Evolutionary conservation across 1,140 invertebrate species (phyloP).

Genomic region (Charaxes varanes): DNA sequence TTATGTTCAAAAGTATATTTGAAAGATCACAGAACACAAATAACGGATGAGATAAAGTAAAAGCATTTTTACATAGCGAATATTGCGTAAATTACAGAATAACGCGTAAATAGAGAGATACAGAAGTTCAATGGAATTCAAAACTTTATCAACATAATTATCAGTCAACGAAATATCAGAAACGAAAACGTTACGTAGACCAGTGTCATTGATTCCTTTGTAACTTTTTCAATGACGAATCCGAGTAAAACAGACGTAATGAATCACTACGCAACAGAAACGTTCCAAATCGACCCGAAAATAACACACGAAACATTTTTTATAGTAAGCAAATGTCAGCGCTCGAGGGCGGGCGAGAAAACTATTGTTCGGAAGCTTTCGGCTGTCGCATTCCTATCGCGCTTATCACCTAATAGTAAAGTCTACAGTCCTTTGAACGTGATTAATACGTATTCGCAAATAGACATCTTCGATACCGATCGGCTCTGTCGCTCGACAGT

Average conservation of each 20-base stretch:
- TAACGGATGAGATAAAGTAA: constrained; percentile 12
- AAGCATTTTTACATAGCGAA: background rate
- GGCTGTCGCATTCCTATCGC: background rate
- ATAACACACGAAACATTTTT: too few species aligned
- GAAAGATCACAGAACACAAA: constrained; percentile 5
- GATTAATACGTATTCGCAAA: constrained; percentile 25
- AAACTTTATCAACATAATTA: too few species aligned
- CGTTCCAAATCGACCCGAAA: too few species aligned
- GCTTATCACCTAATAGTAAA: constrained; percentile 12
- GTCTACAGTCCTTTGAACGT: constrained; percentile 23
- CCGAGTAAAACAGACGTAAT: too few species aligned
- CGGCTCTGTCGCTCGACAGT: constrained; percentile 16
- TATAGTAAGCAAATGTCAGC: too few species aligned
- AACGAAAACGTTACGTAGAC: too few species aligned
- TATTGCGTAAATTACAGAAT: too few species aligned
- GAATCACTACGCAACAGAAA: too few species aligned
- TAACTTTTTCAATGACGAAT: too few species aligned
- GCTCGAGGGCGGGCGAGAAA: too few species aligned
- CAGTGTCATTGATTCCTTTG: background rate
- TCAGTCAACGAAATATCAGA: too few species aligned
- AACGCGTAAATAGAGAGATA: too few species aligned
- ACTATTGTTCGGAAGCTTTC: background rate
- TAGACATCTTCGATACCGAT: constrained; percentile 23
- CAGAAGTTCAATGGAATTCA: constrained; percentile 34
- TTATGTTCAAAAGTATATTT: background rate